phyloP scores from a whole-genome alignment of 64 coral and sea anemone genomes.

The Catalaphyllia jardinei region DNA sequence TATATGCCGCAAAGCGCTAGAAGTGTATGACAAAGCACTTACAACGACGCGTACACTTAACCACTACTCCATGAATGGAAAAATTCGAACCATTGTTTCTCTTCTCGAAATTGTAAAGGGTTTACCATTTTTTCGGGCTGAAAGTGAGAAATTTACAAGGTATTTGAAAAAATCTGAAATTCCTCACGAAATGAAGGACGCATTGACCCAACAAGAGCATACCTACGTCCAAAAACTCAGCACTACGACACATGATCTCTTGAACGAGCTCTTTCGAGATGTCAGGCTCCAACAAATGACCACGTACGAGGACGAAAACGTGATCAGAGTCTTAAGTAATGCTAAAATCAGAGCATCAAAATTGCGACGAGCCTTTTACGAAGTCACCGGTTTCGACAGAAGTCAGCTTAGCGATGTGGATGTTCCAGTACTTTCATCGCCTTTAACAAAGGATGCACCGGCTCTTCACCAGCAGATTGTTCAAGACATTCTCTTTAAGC shows the following conservation, averaged over 20 bases:
- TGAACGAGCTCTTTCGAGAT: constrained; percentile 52
- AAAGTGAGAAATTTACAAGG: constrained; percentile 15
- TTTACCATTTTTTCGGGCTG: neutral
- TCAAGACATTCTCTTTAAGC: constrained; percentile 36
- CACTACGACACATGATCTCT: neutral
- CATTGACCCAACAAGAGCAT: constrained; percentile 2
- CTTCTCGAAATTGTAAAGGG: constrained; percentile 61
- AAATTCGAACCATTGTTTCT: constrained; percentile 44
- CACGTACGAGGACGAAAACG: constrained; percentile 25
- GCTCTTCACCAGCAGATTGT: constrained; percentile 24
- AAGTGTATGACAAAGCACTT: constrained; percentile 18
- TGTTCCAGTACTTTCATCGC: neutral
- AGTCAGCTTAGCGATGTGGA: neutral
- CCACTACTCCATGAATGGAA: constrained; percentile 46
- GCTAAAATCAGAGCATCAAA: constrained; percentile 47
- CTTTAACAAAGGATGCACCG: neutral
- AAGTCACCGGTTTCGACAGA: constrained; percentile 36
- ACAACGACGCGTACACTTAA: neutral
- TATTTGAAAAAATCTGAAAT: constrained; percentile 36
- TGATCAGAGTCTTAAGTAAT: constrained; percentile 21
- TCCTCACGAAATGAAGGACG: constrained; percentile 13
- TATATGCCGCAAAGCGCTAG: constrained; percentile 14
- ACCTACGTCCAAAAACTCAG: constrained; percentile 31
- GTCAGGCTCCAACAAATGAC: constrained; percentile 23
- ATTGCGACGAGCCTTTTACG: constrained; percentile 47